Conservation (phyloP, 2,113 vertebrate species). For the Corynorhinus townsendii region DNA sequence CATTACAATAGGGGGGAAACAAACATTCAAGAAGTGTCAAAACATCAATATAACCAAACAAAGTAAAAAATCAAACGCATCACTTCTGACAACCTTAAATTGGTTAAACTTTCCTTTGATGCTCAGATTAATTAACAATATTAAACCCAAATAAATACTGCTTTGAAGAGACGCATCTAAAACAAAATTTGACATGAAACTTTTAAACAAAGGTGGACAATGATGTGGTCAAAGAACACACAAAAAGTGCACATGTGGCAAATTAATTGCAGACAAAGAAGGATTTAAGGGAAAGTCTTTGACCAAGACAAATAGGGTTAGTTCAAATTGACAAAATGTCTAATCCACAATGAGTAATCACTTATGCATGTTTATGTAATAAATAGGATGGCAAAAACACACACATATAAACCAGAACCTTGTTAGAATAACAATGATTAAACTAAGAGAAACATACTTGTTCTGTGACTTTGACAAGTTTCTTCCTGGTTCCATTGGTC, state of each 20-base stretch:
- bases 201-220: neutral
- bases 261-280: neutral
- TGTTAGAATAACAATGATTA: neutral
- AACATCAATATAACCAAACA: neutral
- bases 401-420: neutral
- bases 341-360: neutral
- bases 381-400: neutral
- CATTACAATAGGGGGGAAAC: neutral
- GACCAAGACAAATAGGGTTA: neutral
- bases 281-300: neutral
- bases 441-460: neutral
- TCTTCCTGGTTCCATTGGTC: neutral
- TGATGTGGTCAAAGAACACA: neutral
- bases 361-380: neutral
- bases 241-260: neutral
- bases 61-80: neutral
- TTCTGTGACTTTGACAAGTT: neutral
- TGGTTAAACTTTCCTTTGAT: neutral
- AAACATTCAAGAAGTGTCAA: neutral
- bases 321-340: neutral
- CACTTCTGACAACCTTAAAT: neutral
- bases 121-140: neutral
- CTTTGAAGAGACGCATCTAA: neutral
- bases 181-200: neutral
- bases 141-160: neutral